phyloP scores from a whole-genome alignment of 2,113 vertebrate genomes.

The Scopus umbretta region DNA sequence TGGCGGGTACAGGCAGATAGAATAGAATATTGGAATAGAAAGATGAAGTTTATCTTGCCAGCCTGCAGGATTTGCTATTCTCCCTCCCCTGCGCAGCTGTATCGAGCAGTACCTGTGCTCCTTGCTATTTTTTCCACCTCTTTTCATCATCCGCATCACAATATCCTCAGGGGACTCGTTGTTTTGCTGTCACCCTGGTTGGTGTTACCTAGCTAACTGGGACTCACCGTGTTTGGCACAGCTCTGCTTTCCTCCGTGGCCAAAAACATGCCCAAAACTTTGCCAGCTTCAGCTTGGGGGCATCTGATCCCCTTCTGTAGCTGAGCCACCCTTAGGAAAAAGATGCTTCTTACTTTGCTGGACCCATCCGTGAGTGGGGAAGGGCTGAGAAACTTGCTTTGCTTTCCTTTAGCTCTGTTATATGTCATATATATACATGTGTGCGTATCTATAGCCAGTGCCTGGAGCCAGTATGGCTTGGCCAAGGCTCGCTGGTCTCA shows the following conservation, averaged over 20 bases:
- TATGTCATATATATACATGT: fast-evolving
- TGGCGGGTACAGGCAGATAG: background rate
- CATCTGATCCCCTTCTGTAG: background rate
- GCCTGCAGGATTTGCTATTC: background rate
- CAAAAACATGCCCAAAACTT: background rate
- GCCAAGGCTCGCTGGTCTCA: background rate
- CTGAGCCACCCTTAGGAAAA: background rate
- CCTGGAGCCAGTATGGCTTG: background rate
- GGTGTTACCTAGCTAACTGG: background rate
- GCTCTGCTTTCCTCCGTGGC: fast-evolving
- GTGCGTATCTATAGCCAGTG: background rate
- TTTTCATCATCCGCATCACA: background rate
- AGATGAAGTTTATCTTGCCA: background rate
- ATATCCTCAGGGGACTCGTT: background rate
- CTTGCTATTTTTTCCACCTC: background rate
- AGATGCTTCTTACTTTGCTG: background rate
- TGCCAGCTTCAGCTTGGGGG: background rate
- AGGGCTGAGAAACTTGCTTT: background rate
- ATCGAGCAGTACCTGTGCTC: background rate
- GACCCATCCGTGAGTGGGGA: fast-evolving
- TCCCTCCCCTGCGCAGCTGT: background rate
- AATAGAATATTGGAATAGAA: fast-evolving
- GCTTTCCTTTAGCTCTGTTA: too few relatives aligned
- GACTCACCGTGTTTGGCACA: fast-evolving
- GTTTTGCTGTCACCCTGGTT: background rate